A percentile compares a stretch with the other conserved stretches of the same genome.
These are phyloP conservation scores for Scophthalmus maximus DNA, from an alignment of 2,113 vertebrate species.

Conservation along the genomic window DNA sequence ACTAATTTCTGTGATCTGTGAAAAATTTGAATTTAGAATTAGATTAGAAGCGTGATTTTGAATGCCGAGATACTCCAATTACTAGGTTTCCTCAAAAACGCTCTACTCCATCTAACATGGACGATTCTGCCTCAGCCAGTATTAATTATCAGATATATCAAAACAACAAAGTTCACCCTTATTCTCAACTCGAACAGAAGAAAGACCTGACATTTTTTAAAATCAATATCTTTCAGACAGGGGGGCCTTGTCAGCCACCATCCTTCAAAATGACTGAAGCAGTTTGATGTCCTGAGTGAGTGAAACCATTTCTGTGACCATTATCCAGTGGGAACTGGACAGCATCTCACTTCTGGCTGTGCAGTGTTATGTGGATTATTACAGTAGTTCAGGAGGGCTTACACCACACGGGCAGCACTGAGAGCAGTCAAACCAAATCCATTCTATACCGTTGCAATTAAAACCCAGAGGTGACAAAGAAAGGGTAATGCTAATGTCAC, in stretches of 20 bases:
- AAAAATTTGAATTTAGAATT: slow-evolving; percentile 16
- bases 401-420: slow-evolving; percentile 13
- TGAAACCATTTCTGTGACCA: slow-evolving; percentile 53
- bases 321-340: slow-evolving; percentile 44
- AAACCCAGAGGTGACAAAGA: slow-evolving; percentile 8
- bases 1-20: slow-evolving; percentile 8
- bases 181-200: no score
- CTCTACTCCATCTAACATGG: background rate
- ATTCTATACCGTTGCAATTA: slow-evolving; percentile 25
- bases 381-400: slow-evolving; percentile 54
- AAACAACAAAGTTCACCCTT: background rate
- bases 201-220: no score
- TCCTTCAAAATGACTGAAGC: slow-evolving; percentile 44
- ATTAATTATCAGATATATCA: background rate
- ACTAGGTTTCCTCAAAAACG: background rate
- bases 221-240: no score
- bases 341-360: slow-evolving; percentile 50
- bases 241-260: slow-evolving; percentile 20
- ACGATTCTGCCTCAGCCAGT: background rate
- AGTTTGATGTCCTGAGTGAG: slow-evolving; percentile 56
- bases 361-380: slow-evolving; percentile 53
- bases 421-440: slow-evolving; percentile 11
- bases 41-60: background rate
- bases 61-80: background rate
- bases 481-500: background rate